These are phyloP conservation scores for Pteruthius melanotis DNA, from an alignment of 2,113 vertebrate species.

Conservation along the genomic window DNA sequence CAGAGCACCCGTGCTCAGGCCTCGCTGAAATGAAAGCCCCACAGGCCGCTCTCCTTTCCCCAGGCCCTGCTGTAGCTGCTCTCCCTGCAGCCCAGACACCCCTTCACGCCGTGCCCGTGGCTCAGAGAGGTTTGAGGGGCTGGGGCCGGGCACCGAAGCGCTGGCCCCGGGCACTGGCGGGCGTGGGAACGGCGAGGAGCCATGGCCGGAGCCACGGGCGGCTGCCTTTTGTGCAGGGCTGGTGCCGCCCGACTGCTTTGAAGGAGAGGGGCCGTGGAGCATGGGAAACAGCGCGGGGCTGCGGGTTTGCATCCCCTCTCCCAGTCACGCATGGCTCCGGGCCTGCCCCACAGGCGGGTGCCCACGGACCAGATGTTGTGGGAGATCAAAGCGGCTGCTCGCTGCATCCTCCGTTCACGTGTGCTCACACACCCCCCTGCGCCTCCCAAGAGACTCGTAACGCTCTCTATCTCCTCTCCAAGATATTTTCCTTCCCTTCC, in stretches of 20 bases:
- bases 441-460: background rate
- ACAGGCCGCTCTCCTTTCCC: background rate
- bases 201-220: fast-evolving
- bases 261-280: background rate
- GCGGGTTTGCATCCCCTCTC: background rate
- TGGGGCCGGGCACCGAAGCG: fast-evolving
- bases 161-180: fast-evolving
- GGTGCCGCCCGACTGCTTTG: background rate
- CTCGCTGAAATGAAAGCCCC: background rate
- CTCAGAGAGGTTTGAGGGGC: background rate
- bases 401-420: background rate
- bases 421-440: fast-evolving
- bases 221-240: background rate
- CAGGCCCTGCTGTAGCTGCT: background rate
- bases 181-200: fast-evolving
- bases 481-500: background rate
- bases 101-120: fast-evolving
- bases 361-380: slow-evolving; percentile 28
- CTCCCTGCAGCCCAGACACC: background rate
- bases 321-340: background rate
- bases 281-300: background rate
- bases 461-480: slow-evolving; percentile 22
- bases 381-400: slow-evolving; percentile 35
- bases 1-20: background rate
- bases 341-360: background rate